These are phyloP conservation scores for Eulithis prunata DNA, from an alignment of 2,888 invertebrate species.

Conservation along the genomic window DNA sequence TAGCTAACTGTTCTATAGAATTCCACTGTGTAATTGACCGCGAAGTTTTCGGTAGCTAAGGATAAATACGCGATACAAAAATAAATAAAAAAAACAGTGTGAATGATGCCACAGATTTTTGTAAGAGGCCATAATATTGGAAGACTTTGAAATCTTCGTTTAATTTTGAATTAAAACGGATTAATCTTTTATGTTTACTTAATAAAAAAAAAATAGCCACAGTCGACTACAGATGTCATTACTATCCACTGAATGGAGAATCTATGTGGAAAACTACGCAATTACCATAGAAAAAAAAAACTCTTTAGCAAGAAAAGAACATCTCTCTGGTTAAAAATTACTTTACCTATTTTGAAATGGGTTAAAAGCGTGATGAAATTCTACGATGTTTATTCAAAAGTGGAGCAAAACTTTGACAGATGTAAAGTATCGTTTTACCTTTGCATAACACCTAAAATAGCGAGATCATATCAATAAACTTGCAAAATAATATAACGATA, in stretches of 20 bases:
- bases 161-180: too few species aligned
- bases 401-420: constrained; percentile 3
- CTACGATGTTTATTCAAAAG: neutral
- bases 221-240: too few species aligned
- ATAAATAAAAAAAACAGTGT: neutral
- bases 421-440: constrained; percentile 6
- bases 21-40: constrained; percentile 40
- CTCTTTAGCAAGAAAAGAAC: too few species aligned
- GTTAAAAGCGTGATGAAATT: too few species aligned
- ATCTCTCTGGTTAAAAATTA: too few species aligned
- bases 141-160: too few species aligned
- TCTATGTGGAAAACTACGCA: too few species aligned
- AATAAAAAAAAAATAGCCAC: too few species aligned
- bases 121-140: neutral
- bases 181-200: too few species aligned
- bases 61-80: neutral
- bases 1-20: constrained; percentile 41
- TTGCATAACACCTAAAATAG: constrained; percentile 16
- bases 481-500: constrained; percentile 23
- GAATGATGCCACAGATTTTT: neutral
- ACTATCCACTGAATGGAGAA: too few species aligned
- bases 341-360: too few species aligned
- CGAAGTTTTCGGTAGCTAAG: constrained; percentile 21
- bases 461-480: constrained; percentile 24
- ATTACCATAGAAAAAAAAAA: too few species aligned